phyloP scores from a whole-genome alignment of 2,888 invertebrate species.

The Tenthredo livida region DNA sequence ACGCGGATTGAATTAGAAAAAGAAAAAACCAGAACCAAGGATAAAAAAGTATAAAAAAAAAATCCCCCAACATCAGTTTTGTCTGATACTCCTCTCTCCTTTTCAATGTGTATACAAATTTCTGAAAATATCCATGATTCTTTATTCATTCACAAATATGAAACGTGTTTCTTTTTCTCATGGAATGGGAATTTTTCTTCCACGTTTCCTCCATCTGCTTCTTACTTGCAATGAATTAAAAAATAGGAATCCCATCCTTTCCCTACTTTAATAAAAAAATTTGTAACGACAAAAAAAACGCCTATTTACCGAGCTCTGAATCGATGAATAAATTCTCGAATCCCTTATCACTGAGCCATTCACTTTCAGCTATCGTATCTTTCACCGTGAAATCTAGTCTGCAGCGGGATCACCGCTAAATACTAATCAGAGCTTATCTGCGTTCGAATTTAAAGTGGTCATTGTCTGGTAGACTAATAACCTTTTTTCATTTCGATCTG shows the following conservation, averaged over 20 bases:
- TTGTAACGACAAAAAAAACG: background rate
- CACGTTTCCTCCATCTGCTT: background rate
- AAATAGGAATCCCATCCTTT: background rate
- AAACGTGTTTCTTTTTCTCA: background rate
- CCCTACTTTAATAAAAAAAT: background rate
- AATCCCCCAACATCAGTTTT: background rate
- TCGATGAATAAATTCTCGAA: no score
- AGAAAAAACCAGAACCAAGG: slow-evolving; percentile 2
- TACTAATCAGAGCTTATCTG: no score
- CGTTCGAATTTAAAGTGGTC: no score
- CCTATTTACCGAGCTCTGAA: background rate
- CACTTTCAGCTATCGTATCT: no score
- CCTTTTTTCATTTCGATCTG: no score
- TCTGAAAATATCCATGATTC: background rate
- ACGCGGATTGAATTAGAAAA: slow-evolving; percentile 32
- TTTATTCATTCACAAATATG: background rate
- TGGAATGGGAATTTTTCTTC: no score
- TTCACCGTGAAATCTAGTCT: no score
- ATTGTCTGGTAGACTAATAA: no score
- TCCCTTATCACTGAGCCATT: no score
- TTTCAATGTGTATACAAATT: background rate
- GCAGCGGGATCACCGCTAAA: no score
- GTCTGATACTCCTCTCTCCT: background rate
- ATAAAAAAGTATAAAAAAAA: slow-evolving; percentile 1
- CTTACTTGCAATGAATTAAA: background rate